Evolutionary conservation across 2,888 invertebrate species (phyloP), one percentile per base, ranked within the genome.

Genomic region (Meghimatium bilineatum): DNA sequence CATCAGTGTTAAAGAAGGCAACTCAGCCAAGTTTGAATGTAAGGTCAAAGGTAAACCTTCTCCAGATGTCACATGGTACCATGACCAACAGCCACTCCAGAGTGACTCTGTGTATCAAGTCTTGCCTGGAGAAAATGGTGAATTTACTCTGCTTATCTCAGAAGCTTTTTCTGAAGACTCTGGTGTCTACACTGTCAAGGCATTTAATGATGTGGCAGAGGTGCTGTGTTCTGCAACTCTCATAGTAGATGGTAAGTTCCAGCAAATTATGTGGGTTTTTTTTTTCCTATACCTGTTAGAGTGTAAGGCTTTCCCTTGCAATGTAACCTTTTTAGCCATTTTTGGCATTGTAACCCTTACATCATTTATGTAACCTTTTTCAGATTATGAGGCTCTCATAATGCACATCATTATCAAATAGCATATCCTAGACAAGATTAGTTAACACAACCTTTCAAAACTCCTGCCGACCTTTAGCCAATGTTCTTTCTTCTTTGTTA

Each of bases 211-310:
- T n/a, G 94, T 95, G 29, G 97, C 97, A 0, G 96, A 96, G 87
- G 96, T 96, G 0, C 96, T 96, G 91, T 96, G 96, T 88, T 96
- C 96, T 90, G 96, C 96, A 2, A 96, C 96, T 88, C 94, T 97
- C 75, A 96, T 96, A 77, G 95, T 96, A 82, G 91, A 86, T 87
- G 94, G 88, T 88, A 23, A 87, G 76, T 76, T 34, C 14, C 0
- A 17, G 14, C 56, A 56, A 56, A 23, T 56, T 14, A 44, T 44
- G 44, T 44, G 5, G 44, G n/a, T n/a, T n/a, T n/a, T n/a, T n/a
- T n/a, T n/a, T n/a, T n/a, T n/a, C n/a, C n/a, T n/a, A n/a, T n/a
- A n/a, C n/a, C n/a, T n/a, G n/a, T n/a, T n/a, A n/a, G n/a, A n/a
- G n/a, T n/a, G n/a, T n/a, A n/a, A n/a, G n/a, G n/a, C n/a, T n/a